Evolutionary conservation across 2,888 invertebrate genomes (phyloP).

Genomic region (Cheilosia grossa): DNA sequence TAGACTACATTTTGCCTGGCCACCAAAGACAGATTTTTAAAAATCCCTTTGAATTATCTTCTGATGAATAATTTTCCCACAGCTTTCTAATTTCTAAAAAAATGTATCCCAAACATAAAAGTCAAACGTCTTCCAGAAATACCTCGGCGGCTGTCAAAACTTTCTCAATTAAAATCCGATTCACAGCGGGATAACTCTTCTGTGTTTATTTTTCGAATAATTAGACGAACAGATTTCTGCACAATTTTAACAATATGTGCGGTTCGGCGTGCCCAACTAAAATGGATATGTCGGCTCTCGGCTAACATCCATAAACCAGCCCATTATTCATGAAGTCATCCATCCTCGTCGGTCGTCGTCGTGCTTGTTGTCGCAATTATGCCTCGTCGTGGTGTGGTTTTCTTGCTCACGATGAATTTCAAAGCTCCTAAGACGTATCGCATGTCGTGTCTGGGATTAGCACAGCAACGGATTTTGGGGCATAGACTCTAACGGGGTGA

Average conservation of each 20-base stretch:
- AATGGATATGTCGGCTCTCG: slow-evolving; percentile 13
- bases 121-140: neutral
- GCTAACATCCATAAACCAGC: slow-evolving; percentile 34
- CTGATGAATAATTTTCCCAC: too few species aligned
- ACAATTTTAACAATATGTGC: neutral
- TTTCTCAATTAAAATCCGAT: slow-evolving; percentile 3
- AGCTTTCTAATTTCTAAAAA: neutral
- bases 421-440: slow-evolving; percentile 65
- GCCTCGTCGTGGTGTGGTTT: slow-evolving; percentile 34
- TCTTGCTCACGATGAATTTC: slow-evolving; percentile 48
- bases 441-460: slow-evolving; percentile 70
- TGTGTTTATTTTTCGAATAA: slow-evolving; percentile 12
- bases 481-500: neutral
- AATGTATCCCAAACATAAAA: neutral
- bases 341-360: slow-evolving; percentile 12
- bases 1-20: too few species aligned
- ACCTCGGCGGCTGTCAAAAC: neutral
- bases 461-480: slow-evolving; percentile 20
- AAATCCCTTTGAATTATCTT: too few species aligned
- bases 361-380: slow-evolving; percentile 53
- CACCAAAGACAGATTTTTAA: too few species aligned
- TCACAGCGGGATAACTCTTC: neutral
- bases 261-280: slow-evolving; percentile 5
- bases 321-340: slow-evolving; percentile 64
- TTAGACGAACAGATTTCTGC: neutral